Percentiles rank a stretch among this genome's conserved stretches.
These are phyloP conservation scores for Bhutanitis thaidina DNA, from an alignment of 2,888 invertebrate species.

Conservation along the genomic window DNA sequence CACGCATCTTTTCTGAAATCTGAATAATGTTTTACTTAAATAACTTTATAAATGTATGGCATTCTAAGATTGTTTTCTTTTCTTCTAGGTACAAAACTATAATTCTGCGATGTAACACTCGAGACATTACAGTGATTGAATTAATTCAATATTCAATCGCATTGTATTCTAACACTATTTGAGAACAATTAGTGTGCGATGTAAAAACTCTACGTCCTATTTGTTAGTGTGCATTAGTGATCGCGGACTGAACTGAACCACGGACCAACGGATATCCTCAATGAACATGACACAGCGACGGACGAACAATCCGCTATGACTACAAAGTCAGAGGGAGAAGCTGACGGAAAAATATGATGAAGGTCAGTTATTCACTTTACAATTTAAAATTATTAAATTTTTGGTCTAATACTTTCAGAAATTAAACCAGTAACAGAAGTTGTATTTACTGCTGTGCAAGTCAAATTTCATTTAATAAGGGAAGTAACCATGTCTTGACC, in stretches of 20 bases:
- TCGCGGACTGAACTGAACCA: slow-evolving; percentile 31
- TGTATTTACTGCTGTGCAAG: too few species aligned
- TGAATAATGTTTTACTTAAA: too few species aligned
- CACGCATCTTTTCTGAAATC: too few species aligned
- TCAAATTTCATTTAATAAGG: too few species aligned
- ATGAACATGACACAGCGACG: slow-evolving; percentile 32
- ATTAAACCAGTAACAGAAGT: too few species aligned
- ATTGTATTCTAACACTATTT: neutral
- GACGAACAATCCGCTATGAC: slow-evolving; percentile 46
- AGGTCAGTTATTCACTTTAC: slow-evolving; percentile 40
- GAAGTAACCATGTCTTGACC: too few species aligned
- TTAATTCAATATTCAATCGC: neutral
- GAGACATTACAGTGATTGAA: neutral
- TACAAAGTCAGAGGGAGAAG: slow-evolving; percentile 33
- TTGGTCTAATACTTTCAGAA: too few species aligned
- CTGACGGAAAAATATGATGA: slow-evolving; percentile 59
- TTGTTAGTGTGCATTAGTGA: slow-evolving; percentile 21
- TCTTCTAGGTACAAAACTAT: too few species aligned
- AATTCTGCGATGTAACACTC: too few species aligned
- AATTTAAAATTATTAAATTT: too few species aligned
- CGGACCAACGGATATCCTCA: slow-evolving; percentile 32
- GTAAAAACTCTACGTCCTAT: neutral
- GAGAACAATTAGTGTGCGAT: neutral
- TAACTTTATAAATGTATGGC: too few species aligned
- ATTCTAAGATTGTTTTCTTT: too few species aligned